Evolutionary conservation across 2,113 vertebrate genomes (phyloP).

Genomic region (Sinocyclocheilus grahami): DNA sequence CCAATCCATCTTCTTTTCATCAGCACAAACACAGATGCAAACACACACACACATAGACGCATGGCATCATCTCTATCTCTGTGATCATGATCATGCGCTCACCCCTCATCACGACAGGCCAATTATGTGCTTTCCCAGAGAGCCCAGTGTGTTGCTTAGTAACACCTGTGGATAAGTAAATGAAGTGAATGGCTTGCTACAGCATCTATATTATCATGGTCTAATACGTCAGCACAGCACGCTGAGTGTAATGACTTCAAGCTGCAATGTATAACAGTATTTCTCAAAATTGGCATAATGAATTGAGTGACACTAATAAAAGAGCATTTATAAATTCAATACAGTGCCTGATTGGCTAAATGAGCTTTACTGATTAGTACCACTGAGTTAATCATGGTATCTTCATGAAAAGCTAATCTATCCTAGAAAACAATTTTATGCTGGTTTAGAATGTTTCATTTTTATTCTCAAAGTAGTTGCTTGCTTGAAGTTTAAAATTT

Average conservation of each 20-base stretch:
- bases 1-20: constrained; percentile 43
- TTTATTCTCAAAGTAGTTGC: neutral
- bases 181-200: constrained; percentile 61
- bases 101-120: constrained; percentile 69
- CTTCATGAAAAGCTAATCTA: neutral
- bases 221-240: constrained; percentile 32
- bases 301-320: constrained; percentile 11
- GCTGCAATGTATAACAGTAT: neutral
- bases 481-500: neutral
- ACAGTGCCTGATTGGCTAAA: neutral
- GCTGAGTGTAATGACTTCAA: constrained; percentile 8
- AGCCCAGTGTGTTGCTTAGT: constrained; percentile 79
- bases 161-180: constrained; percentile 77
- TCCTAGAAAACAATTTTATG: neutral
- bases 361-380: constrained; percentile 17
- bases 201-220: constrained; percentile 58
- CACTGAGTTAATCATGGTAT: constrained; percentile 26
- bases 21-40: constrained; percentile 35
- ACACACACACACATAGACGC: constrained; percentile 23
- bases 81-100: constrained; percentile 66
- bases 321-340: constrained; percentile 15
- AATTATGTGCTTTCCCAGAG: constrained; percentile 70
- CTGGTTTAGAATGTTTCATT: neutral
- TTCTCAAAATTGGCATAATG: neutral
- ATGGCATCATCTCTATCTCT: constrained; percentile 44